Evolutionary conservation across 2,888 invertebrate species (phyloP).

Genomic region (Leptopilina drosophilae): DNA sequence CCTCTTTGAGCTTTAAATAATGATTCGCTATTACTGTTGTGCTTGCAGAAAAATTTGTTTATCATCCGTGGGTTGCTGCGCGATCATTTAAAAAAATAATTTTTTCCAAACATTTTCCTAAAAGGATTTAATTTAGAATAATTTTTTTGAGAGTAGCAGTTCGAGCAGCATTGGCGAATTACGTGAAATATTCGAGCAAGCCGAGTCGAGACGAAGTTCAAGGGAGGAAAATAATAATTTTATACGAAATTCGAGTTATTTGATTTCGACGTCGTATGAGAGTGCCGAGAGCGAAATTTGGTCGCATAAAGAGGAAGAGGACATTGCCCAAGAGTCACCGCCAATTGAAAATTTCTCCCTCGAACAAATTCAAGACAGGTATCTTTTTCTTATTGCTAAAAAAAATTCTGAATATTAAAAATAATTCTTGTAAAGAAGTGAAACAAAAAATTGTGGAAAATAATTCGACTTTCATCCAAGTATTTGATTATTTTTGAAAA

Average conservation of each 20-base stretch:
- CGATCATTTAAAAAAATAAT: slow-evolving; percentile 3
- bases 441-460: too few relatives aligned
- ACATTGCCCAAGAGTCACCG: slow-evolving; percentile 56
- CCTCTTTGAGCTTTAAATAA: background rate
- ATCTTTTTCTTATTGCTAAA: background rate
- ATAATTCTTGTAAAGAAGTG: too few relatives aligned
- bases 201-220: slow-evolving; percentile 68
- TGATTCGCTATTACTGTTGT: slow-evolving; percentile 25
- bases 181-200: slow-evolving; percentile 70
- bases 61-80: slow-evolving; percentile 1
- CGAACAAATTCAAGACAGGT: slow-evolving; percentile 49
- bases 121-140: slow-evolving; percentile 31
- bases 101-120: background rate
- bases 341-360: slow-evolving; percentile 45
- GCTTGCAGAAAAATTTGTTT: slow-evolving; percentile 18
- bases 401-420: too few relatives aligned
- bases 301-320: slow-evolving; percentile 60
- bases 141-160: slow-evolving; percentile 59
- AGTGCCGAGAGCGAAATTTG: slow-evolving; percentile 59
- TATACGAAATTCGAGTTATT: slow-evolving; percentile 54
- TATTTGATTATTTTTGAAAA: too few relatives aligned
- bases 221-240: slow-evolving; percentile 71
- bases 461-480: too few relatives aligned
- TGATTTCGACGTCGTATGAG: slow-evolving; percentile 51
- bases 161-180: slow-evolving; percentile 68